Percentiles rank a stretch among this genome's conserved stretches.
These are phyloP conservation scores for Rhagium mordax DNA, from an alignment of 2,888 invertebrate genomes.

Conservation along the genomic window DNA sequence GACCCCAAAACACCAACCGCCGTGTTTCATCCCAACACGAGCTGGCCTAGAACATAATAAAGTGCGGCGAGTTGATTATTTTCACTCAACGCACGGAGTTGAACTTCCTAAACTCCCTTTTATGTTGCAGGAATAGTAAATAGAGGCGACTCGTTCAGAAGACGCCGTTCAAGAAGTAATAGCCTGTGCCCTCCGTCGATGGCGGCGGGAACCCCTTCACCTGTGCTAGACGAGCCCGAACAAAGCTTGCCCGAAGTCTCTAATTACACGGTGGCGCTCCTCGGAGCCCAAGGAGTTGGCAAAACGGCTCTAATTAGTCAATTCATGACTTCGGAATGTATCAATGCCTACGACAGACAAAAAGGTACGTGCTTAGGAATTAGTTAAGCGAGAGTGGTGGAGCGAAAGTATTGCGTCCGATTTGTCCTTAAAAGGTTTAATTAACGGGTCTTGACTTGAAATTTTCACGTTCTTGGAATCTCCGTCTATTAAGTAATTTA, in stretches of 20 bases:
- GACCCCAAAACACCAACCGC: not conserved
- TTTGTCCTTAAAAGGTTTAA: too few relatives aligned
- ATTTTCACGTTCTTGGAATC: too few relatives aligned
- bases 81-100: not conserved
- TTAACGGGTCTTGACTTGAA: too few relatives aligned
- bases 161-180: conserved; percentile 87
- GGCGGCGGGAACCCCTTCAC: conserved; percentile 63
- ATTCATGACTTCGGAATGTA: conserved; percentile 94
- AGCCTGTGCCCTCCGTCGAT: conserved; percentile 78
- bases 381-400: not conserved
- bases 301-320: conserved; percentile 90
- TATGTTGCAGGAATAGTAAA: conserved; percentile 86
- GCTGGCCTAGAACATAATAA: not conserved
- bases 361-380: conserved; percentile 74
- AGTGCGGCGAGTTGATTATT: not conserved
- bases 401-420: not conserved
- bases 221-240: conserved; percentile 73
- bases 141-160: conserved; percentile 93
- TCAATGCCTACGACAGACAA: conserved; percentile 92
- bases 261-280: conserved; percentile 81
- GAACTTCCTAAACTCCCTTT: not conserved
- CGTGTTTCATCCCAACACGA: not conserved
- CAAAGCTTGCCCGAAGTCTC: conserved; percentile 66
- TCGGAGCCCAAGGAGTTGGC: conserved; percentile 87
- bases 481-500: too few relatives aligned